phyloP scores from a whole-genome alignment of 1,140 invertebrate genomes.

The Drosophila nebulosa region DNA sequence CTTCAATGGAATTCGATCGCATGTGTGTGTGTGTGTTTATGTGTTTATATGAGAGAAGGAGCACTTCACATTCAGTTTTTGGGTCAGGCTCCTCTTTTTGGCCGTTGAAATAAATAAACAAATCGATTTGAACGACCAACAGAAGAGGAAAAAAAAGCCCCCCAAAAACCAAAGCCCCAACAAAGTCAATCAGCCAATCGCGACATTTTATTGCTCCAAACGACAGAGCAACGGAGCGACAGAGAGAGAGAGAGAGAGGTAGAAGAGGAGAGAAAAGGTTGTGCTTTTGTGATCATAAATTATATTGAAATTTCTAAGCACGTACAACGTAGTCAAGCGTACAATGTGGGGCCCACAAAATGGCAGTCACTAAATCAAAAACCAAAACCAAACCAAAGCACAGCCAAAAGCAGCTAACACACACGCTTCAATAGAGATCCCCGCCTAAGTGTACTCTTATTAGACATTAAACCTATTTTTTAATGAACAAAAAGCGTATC shows the following conservation, averaged over 20 bases:
- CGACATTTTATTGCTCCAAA: slow-evolving; percentile 64
- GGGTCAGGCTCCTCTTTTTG: slow-evolving; percentile 56
- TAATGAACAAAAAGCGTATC: slow-evolving; percentile 64
- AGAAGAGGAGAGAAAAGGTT: neutral
- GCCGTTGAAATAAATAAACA: slow-evolving; percentile 34
- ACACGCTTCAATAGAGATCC: slow-evolving; percentile 34
- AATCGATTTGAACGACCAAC: slow-evolving; percentile 24
- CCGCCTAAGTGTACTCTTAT: slow-evolving; percentile 51
- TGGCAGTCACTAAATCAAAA: slow-evolving; percentile 76
- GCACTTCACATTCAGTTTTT: slow-evolving; percentile 42
- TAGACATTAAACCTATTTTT: slow-evolving; percentile 57
- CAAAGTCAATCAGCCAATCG: slow-evolving; percentile 66
- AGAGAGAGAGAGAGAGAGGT: neutral
- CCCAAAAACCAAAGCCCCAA: neutral
- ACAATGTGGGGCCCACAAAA: slow-evolving; percentile 57
- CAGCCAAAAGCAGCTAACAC: neutral
- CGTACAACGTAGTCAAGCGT: slow-evolving; percentile 61
- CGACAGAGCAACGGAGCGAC: too few species aligned
- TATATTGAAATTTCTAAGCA: slow-evolving; percentile 76
- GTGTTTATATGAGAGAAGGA: neutral
- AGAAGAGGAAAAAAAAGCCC: slow-evolving; percentile 1
- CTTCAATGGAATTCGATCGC: slow-evolving; percentile 14
- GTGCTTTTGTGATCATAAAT: slow-evolving; percentile 69
- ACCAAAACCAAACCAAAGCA: slow-evolving; percentile 18
- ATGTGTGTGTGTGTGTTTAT: too few species aligned